Conservation (phyloP, 1,140 invertebrate species). For the Nebria ingens region DNA sequence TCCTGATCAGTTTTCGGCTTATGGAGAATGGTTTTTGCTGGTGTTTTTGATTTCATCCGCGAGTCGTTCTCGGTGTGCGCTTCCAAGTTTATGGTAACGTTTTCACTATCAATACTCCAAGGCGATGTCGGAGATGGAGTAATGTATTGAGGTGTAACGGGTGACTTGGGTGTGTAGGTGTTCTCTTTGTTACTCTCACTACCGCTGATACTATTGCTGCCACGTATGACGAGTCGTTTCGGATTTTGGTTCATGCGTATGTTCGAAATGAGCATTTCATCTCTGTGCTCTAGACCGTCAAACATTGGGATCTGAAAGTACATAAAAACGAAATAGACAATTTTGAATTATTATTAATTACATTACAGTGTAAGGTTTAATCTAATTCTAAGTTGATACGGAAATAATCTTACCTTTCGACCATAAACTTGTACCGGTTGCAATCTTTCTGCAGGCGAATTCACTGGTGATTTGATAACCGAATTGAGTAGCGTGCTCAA, state of each 20-base stretch:
- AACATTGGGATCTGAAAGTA: constrained; percentile 50
- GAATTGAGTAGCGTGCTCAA: constrained; percentile 48
- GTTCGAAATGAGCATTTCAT: constrained; percentile 48
- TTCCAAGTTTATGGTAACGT: too few species aligned
- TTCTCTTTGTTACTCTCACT: too few species aligned
- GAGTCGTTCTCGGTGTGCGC: too few species aligned
- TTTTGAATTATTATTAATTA: constrained; percentile 18
- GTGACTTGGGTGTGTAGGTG: too few species aligned
- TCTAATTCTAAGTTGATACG: not conserved
- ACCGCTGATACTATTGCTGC: too few species aligned
- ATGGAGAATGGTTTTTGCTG: too few species aligned
- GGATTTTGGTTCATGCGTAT: constrained; percentile 50
- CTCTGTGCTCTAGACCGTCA: constrained; percentile 58
- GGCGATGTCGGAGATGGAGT: too few species aligned
- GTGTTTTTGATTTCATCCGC: too few species aligned
- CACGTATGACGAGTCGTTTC: constrained; percentile 46
- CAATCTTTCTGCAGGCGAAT: constrained; percentile 46
- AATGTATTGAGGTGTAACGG: too few species aligned
- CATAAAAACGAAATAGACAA: constrained; percentile 13
- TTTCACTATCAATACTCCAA: too few species aligned
- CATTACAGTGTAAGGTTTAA: constrained; percentile 9
- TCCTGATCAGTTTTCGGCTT: too few species aligned
- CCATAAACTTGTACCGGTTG: constrained; percentile 41
- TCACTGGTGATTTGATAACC: constrained; percentile 40
- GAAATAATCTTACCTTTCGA: constrained; percentile 34